Conservation (phyloP, 2,888 invertebrate genomes). For the Glyphotaelius pellucidus region DNA sequence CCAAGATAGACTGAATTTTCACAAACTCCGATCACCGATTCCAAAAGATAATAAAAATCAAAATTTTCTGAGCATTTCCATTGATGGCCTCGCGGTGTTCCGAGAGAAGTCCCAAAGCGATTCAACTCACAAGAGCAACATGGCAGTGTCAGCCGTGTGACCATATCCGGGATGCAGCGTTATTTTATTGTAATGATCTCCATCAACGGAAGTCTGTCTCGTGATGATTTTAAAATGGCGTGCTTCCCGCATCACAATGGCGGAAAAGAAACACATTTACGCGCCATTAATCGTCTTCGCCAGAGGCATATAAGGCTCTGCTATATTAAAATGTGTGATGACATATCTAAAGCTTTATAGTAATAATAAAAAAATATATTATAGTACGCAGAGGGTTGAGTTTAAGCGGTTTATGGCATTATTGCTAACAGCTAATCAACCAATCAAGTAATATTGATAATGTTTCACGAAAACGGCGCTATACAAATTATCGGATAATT, state of each 20-base stretch:
- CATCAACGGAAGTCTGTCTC: conserved; percentile 55
- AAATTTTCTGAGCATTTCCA: too few species aligned
- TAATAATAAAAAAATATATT: too few species aligned
- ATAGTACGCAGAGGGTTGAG: too few species aligned
- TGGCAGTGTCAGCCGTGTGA: conserved; percentile 23
- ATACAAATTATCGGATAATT: too few species aligned
- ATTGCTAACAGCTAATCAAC: too few species aligned
- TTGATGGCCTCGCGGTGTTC: neutral
- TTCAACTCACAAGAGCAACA: conserved; percentile 39
- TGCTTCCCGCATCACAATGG: conserved; percentile 50
- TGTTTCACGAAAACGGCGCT: too few species aligned
- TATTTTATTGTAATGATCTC: conserved; percentile 55
- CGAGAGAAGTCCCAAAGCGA: neutral
- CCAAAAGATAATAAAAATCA: too few species aligned
- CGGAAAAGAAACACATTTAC: neutral
- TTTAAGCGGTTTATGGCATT: too few species aligned
- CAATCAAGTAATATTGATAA: too few species aligned
- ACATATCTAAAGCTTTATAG: too few species aligned
- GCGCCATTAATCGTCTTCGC: conserved; percentile 11
- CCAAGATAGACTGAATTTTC: too few species aligned
- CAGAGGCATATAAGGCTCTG: conserved; percentile 15
- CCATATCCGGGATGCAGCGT: conserved; percentile 53
- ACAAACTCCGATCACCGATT: too few species aligned
- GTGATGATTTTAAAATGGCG: conserved; percentile 41
- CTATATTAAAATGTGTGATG: neutral